Evolutionary conservation across 1,140 invertebrate species (phyloP).

Genomic region (Bombus breviceps): DNA sequence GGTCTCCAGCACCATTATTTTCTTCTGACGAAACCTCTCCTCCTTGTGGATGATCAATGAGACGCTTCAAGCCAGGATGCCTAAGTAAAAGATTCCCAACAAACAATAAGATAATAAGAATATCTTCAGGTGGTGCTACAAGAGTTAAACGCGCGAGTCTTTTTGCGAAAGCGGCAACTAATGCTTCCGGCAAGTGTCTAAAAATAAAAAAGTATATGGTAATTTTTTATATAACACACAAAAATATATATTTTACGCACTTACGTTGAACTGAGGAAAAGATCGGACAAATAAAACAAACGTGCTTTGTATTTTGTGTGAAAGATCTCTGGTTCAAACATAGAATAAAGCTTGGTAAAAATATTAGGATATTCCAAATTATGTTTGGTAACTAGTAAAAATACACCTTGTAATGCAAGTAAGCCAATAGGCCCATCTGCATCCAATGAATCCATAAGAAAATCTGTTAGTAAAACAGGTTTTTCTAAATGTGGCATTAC

Average conservation of each 20-base stretch:
- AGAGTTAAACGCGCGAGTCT: constrained; percentile 92
- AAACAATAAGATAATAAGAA: constrained; percentile 91
- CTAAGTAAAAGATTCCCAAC: constrained; percentile 93
- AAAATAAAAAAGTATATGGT: constrained; percentile 59
- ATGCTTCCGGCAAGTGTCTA: constrained; percentile 94
- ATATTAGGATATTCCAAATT: constrained; percentile 98
- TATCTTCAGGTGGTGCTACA: constrained; percentile 90
- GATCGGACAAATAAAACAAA: constrained; percentile 93
- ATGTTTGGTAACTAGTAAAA: constrained; percentile 94
- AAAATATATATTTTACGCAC: constrained; percentile 73
- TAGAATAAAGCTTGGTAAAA: constrained; percentile 95
- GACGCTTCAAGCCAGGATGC: constrained; percentile 91
- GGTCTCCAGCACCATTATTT: constrained; percentile 85
- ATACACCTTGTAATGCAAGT: constrained; percentile 96
- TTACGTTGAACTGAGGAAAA: constrained; percentile 96
- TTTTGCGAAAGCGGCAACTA: constrained; percentile 97
- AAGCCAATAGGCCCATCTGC: constrained; percentile 93
- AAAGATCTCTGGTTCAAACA: constrained; percentile 95
- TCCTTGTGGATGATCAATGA: constrained; percentile 86
- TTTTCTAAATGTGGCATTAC: constrained; percentile 91
- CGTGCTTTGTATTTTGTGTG: constrained; percentile 94
- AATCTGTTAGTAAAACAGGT: constrained; percentile 94
- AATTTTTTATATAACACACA: not conserved
- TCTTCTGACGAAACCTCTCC: constrained; percentile 73
- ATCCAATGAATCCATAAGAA: constrained; percentile 94